A percentile compares a stretch with the other conserved stretches of the same genome.
phyloP scores from a whole-genome alignment of 2,113 vertebrate species.

The Brachyhypopomus occidentalis region DNA sequence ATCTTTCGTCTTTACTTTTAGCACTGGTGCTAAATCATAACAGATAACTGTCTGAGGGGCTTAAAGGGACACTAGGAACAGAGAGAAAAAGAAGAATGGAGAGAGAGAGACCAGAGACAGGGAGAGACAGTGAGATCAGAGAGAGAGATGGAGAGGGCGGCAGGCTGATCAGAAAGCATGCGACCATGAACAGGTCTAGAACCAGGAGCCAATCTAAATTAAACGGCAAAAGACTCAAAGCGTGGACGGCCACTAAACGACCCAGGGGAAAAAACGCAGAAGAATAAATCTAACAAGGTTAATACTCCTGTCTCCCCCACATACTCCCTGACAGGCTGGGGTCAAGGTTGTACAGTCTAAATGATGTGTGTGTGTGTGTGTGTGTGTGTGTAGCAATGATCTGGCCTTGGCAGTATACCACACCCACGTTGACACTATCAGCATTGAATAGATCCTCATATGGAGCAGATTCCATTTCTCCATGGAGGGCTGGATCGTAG shows the following conservation, averaged over 20 bases:
- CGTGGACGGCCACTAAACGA: constrained; percentile 19
- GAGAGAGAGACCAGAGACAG: not conserved
- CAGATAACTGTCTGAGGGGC: not conserved
- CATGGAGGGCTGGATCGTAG: not conserved
- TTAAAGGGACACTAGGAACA: not conserved
- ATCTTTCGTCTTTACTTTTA: not conserved
- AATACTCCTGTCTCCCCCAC: not conserved
- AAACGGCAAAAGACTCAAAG: constrained; percentile 7
- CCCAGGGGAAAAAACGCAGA: constrained; percentile 28
- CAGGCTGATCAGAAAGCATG: not conserved
- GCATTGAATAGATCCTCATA: not conserved
- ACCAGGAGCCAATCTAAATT: constrained; percentile 9
- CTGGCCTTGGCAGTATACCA: not conserved
- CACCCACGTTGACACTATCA: constrained; percentile 12
- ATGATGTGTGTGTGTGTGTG: constrained; percentile 20
- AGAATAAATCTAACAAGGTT: constrained; percentile 6
- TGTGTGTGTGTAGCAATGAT: not conserved
- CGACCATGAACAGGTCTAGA: constrained; percentile 21
- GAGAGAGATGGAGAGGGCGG: not conserved
- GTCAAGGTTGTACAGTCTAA: constrained; percentile 29
- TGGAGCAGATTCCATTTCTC: not conserved
- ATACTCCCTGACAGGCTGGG: not conserved
- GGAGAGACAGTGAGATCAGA: constrained; percentile 11
- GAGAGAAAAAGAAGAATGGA: not conserved
- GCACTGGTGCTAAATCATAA: not conserved